phyloP scores from a whole-genome alignment of 2,888 invertebrate genomes.

The Ornithoptera priamus region DNA sequence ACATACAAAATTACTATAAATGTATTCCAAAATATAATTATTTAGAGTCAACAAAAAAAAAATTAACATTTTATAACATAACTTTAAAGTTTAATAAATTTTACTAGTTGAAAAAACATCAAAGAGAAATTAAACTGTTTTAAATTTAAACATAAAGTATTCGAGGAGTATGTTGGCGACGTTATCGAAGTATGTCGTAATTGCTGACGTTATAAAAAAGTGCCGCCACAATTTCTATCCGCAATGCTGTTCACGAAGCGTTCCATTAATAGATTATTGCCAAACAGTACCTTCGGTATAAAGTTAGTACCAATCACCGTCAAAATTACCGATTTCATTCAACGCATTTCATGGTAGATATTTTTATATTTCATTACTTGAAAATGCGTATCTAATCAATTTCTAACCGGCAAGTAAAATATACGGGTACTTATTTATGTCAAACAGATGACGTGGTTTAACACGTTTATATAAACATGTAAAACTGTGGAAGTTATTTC shows the following conservation, averaged over 20 bases:
- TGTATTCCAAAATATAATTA: too few species aligned
- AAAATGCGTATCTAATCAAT: slow-evolving; percentile 21
- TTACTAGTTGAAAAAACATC: not conserved
- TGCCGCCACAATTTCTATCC: slow-evolving; percentile 51
- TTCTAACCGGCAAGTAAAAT: slow-evolving; percentile 7
- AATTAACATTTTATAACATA: too few species aligned
- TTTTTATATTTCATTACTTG: slow-evolving; percentile 9
- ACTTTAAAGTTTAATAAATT: too few species aligned
- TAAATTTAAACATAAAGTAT: slow-evolving; percentile 1
- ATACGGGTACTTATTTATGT: slow-evolving; percentile 1
- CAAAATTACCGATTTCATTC: slow-evolving; percentile 22
- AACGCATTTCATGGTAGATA: slow-evolving; percentile 11
- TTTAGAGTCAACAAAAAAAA: too few species aligned
- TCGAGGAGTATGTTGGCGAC: slow-evolving; percentile 48
- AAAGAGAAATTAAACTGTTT: not conserved
- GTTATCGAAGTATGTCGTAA: slow-evolving; percentile 74
- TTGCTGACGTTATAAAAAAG: slow-evolving; percentile 54
- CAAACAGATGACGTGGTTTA: not conserved
- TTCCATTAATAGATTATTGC: slow-evolving; percentile 38
- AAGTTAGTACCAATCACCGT: not conserved
- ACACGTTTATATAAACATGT: not conserved
- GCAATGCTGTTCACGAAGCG: slow-evolving; percentile 46
- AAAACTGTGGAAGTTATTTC: not conserved
- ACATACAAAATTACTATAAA: too few species aligned
- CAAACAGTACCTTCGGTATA: slow-evolving; percentile 32